Percentiles rank a stretch among this genome's conserved stretches.
Evolutionary conservation across 2,113 vertebrate genomes (phyloP).

Genomic region (Hippocampus barbouri): DNA sequence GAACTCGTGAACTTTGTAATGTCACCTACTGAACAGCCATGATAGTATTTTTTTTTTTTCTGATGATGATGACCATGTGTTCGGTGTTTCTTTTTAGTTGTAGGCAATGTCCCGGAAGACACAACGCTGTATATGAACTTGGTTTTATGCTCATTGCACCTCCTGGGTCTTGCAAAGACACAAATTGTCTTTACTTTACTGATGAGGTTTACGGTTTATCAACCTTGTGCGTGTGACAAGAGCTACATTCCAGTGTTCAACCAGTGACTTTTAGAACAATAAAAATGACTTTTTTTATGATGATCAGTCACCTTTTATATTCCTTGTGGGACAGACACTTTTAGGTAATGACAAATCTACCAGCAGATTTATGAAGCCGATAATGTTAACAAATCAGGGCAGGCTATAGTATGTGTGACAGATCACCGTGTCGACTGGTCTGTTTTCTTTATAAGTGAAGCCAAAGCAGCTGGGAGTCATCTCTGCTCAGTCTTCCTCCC

Average conservation of each 20-base stretch:
- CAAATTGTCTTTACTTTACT: conserved; percentile 1
- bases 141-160: conserved; percentile 6
- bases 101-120: neutral
- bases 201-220: conserved; percentile 13
- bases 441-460: conserved; percentile 50
- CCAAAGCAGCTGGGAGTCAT: conserved; percentile 63
- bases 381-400: conserved; percentile 56
- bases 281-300: conserved; percentile 25
- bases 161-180: conserved; percentile 5
- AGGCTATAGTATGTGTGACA: conserved; percentile 36
- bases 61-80: conserved; percentile 9
- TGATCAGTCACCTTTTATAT: neutral
- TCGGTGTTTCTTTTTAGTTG: conserved; percentile 11
- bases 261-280: conserved; percentile 5
- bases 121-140: conserved; percentile 9
- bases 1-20: conserved; percentile 24
- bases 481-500: conserved; percentile 31
- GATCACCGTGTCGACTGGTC: conserved; percentile 23
- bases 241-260: conserved; percentile 3
- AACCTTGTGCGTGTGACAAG: conserved; percentile 23
- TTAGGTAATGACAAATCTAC: conserved; percentile 49
- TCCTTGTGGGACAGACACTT: conserved; percentile 40
- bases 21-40: neutral
- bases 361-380: conserved; percentile 52
- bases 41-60: conserved; percentile 27